Conservation (phyloP, 2,888 invertebrate genomes). For the Anthoptus insignis region DNA sequence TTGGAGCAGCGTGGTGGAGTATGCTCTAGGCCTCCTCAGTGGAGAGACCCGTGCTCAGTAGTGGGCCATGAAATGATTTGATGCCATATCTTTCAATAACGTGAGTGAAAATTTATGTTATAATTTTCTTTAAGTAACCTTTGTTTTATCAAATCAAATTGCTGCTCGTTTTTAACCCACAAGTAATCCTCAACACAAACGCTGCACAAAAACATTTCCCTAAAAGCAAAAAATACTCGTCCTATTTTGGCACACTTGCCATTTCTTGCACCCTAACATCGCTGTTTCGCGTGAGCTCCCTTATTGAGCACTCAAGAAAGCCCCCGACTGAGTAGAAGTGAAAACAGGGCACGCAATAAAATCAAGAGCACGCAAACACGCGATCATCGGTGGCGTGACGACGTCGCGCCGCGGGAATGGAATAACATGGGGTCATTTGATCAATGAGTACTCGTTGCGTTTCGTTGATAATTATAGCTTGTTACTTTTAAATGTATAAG, state of each 20-base stretch:
- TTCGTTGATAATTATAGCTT: slow-evolving; percentile 10
- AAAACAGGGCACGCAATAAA: slow-evolving; percentile 74
- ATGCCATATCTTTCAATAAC: too few relatives aligned
- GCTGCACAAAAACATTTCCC: too few relatives aligned
- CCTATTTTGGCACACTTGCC: slow-evolving; percentile 16
- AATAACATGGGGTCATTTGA: slow-evolving; percentile 54
- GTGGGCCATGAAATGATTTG: too few relatives aligned
- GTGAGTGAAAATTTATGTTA: too few relatives aligned
- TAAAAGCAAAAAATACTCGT: too few relatives aligned
- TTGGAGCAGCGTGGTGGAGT: too few relatives aligned
- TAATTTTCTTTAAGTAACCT: too few relatives aligned
- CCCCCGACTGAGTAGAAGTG: slow-evolving; percentile 65
- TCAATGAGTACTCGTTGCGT: slow-evolving; percentile 47
- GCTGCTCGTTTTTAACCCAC: too few relatives aligned
- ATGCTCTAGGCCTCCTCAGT: too few relatives aligned
- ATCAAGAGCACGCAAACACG: slow-evolving; percentile 70
- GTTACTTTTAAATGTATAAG: neutral
- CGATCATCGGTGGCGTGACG: slow-evolving; percentile 64
- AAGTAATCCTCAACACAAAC: too few relatives aligned
- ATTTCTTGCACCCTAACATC: slow-evolving; percentile 34
- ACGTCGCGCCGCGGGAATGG: slow-evolving; percentile 36
- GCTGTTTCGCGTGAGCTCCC: slow-evolving; percentile 55
- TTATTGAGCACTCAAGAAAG: slow-evolving; percentile 82
- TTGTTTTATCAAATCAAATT: too few relatives aligned
- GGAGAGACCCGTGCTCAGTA: too few relatives aligned